Percentiles rank a stretch among this genome's conserved stretches.
These are phyloP conservation scores for Falco punctatus DNA, from an alignment of 2,113 vertebrate genomes.

Conservation along the genomic window DNA sequence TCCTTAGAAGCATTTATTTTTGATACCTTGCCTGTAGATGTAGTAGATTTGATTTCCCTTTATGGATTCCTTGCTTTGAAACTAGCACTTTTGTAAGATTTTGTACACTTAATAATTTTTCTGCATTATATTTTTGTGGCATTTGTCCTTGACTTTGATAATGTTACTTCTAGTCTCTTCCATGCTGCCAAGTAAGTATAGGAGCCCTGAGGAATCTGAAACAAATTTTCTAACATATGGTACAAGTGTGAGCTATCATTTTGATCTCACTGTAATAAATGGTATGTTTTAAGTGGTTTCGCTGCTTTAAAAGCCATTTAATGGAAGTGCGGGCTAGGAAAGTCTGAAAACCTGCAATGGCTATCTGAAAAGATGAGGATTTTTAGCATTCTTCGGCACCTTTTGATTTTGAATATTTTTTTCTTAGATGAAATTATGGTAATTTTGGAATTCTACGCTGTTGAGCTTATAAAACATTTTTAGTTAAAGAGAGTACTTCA, in stretches of 20 bases:
- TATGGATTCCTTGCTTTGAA: neutral
- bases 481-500: neutral
- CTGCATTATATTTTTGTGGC: neutral
- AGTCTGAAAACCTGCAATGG: neutral
- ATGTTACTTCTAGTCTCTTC: constrained; percentile 84
- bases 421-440: neutral
- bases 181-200: constrained; percentile 98
- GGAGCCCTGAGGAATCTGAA: neutral
- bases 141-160: constrained; percentile 82
- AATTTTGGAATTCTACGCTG: neutral
- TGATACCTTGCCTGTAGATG: neutral
- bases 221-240: neutral
- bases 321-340: neutral
- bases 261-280: neutral
- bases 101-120: neutral
- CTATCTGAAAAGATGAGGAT: neutral
- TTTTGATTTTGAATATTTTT: neutral
- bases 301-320: neutral
- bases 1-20: neutral
- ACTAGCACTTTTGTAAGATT: neutral
- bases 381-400: neutral
- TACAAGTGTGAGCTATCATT: neutral
- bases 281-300: neutral
- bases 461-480: neutral
- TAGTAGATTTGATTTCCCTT: neutral